Evolutionary conservation across 2,797 vertebrate genomes (phyloP).

Genomic region (Bradypodion pumilum): DNA sequence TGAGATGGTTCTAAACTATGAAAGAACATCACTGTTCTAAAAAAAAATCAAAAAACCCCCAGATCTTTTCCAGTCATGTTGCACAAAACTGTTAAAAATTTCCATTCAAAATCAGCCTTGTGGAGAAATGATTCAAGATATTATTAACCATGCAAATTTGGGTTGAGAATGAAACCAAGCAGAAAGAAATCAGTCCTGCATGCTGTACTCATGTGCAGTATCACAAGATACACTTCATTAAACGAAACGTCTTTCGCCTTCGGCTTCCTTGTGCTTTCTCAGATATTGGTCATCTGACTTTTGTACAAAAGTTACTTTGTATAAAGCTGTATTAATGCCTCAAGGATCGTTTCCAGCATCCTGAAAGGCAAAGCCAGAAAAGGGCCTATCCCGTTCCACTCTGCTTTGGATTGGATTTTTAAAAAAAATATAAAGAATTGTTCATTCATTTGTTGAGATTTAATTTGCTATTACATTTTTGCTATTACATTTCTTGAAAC

Average conservation of each 20-base stretch:
- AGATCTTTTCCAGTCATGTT: conserved; percentile 91
- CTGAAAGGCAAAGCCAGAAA: conserved; percentile 93
- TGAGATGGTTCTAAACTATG: conserved; percentile 89
- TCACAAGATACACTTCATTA: conserved; percentile 94
- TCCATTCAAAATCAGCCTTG: conserved; percentile 92
- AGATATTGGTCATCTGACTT: conserved; percentile 98
- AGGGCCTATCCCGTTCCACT: conserved; percentile 68
- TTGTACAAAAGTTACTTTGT: conserved; percentile 97
- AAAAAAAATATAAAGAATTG: neutral
- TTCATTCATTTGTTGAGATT: neutral
- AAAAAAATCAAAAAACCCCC: conserved; percentile 91
- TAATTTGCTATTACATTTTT: neutral
- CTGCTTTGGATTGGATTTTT: neutral
- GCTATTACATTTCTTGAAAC: neutral
- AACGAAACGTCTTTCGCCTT: conserved; percentile 87
- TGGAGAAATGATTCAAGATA: conserved; percentile 95
- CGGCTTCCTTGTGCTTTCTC: conserved; percentile 91
- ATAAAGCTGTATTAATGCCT: conserved; percentile 90
- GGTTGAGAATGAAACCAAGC: conserved; percentile 96
- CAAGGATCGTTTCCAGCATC: conserved; percentile 92
- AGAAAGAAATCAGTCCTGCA: too few relatives aligned
- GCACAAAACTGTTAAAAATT: conserved; percentile 95
- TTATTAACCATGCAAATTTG: conserved; percentile 90
- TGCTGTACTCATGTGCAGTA: conserved; percentile 80
- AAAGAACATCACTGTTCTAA: conserved; percentile 94